Evolutionary conservation across 2,888 invertebrate genomes (phyloP).

Genomic region (Thelaira solivaga): DNA sequence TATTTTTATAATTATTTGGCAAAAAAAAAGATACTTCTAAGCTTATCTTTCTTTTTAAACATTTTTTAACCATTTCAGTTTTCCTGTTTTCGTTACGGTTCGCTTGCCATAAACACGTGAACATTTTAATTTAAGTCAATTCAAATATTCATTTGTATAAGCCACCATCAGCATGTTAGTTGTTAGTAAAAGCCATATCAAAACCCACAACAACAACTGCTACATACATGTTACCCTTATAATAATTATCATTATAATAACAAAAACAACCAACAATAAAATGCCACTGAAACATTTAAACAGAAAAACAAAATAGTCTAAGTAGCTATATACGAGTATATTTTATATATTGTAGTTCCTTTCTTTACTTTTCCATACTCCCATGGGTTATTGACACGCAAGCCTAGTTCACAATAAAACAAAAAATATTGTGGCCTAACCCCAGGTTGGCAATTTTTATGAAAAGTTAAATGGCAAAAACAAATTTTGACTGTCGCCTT

Average conservation of each 20-base stretch:
- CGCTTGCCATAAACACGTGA: slow-evolving; percentile 59
- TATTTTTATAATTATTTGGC: slow-evolving; percentile 51
- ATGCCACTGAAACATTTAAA: slow-evolving; percentile 38
- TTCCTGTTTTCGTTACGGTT: slow-evolving; percentile 55
- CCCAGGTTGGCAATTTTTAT: too few relatives aligned
- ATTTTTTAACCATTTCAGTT: slow-evolving; percentile 45
- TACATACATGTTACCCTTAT: too few relatives aligned
- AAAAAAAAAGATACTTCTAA: slow-evolving; percentile 42
- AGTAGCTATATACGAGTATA: too few relatives aligned
- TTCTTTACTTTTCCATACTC: background rate
- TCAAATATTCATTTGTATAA: slow-evolving; percentile 44
- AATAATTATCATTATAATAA: slow-evolving; percentile 54
- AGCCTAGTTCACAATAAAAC: slow-evolving; percentile 9
- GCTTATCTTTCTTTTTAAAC: slow-evolving; percentile 32
- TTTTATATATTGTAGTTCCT: too few relatives aligned
- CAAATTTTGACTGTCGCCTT: too few relatives aligned
- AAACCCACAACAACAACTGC: slow-evolving; percentile 45
- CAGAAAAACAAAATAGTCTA: slow-evolving; percentile 11
- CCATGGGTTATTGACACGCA: slow-evolving; percentile 32
- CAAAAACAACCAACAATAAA: slow-evolving; percentile 35
- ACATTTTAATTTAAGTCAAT: slow-evolving; percentile 53
- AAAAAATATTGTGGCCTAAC: background rate
- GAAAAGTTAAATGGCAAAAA: too few relatives aligned
- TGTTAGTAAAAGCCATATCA: slow-evolving; percentile 15
- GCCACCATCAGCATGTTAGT: slow-evolving; percentile 42